Evolutionary conservation across 2,888 invertebrate genomes (phyloP).

Genomic region (Hermodice carunculata): DNA sequence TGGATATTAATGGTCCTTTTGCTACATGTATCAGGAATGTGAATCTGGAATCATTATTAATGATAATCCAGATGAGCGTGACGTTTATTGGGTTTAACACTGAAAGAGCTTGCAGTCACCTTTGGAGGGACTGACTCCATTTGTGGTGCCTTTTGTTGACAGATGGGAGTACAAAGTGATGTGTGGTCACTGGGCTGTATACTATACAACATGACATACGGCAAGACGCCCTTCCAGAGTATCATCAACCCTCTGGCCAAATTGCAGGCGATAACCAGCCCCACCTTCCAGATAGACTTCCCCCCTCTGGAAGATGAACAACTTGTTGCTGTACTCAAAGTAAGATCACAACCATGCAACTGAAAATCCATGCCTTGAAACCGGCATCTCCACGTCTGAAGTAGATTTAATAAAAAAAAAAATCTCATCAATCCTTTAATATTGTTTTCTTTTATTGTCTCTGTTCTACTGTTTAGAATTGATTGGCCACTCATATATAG

Average conservation of each 20-base stretch:
- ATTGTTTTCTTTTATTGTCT: too few species aligned
- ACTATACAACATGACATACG: conserved; percentile 91
- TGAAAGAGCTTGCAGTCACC: too few species aligned
- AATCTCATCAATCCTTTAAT: too few species aligned
- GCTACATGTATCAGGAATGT: too few species aligned
- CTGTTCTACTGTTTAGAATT: neutral
- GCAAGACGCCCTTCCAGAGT: conserved; percentile 90
- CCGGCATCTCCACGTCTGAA: neutral
- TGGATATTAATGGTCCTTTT: too few species aligned
- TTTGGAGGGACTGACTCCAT: neutral
- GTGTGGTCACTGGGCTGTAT: conserved; percentile 99
- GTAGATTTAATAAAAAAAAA: neutral
- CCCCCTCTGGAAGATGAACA: conserved; percentile 72
- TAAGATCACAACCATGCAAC: conserved; percentile 25
- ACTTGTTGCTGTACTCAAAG: conserved; percentile 60
- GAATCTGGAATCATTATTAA: too few species aligned
- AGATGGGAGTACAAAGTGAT: conserved; percentile 93
- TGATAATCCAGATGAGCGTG: too few species aligned
- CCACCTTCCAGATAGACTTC: conserved; percentile 81
- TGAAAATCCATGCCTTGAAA: too few species aligned
- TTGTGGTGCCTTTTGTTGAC: conserved; percentile 5
- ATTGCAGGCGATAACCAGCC: conserved; percentile 83
- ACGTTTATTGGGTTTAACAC: too few species aligned
- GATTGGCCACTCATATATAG: neutral
- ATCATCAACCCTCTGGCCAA: conserved; percentile 81